A percentile compares a stretch with the other conserved stretches of the same genome.
These are phyloP conservation scores for Flabesymbios commensalis DNA, from an alignment of 2,888 invertebrate species.

Conservation along the genomic window DNA sequence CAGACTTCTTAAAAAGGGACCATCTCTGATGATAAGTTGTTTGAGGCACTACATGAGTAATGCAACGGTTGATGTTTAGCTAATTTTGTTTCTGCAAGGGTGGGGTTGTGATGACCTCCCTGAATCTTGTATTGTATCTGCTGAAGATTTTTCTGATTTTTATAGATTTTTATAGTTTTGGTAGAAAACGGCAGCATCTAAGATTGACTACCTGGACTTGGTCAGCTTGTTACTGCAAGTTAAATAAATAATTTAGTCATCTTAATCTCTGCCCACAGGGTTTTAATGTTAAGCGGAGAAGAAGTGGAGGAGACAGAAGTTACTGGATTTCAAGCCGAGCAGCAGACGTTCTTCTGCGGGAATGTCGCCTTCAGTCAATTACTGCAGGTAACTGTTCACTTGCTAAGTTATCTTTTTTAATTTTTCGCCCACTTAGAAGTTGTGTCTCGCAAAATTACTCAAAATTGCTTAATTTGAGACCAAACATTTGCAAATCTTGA, in stretches of 20 bases:
- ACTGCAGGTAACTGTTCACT: slow-evolving; percentile 67
- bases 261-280: too few relatives aligned
- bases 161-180: too few relatives aligned
- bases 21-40: background rate
- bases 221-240: too few relatives aligned
- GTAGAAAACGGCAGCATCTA: too few relatives aligned
- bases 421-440: background rate
- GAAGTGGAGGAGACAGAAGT: slow-evolving; percentile 98
- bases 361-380: slow-evolving; percentile 86
- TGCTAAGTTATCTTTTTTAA: too few relatives aligned
- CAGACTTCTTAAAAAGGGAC: background rate
- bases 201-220: too few relatives aligned
- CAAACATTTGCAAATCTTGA: too few relatives aligned
- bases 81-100: background rate
- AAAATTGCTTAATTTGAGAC: too few relatives aligned
- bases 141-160: too few relatives aligned
- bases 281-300: slow-evolving; percentile 86
- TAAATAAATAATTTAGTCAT: too few relatives aligned
- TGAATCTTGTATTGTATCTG: too few relatives aligned
- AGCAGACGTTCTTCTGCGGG: slow-evolving; percentile 92
- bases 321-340: slow-evolving; percentile 84
- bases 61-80: background rate
- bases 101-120: background rate
- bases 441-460: too few relatives aligned
- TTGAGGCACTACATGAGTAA: background rate